Percentiles rank a stretch among this genome's conserved stretches.
Evolutionary conservation across 2,888 invertebrate genomes (phyloP).

Genomic region (Hyposoter didymator): DNA sequence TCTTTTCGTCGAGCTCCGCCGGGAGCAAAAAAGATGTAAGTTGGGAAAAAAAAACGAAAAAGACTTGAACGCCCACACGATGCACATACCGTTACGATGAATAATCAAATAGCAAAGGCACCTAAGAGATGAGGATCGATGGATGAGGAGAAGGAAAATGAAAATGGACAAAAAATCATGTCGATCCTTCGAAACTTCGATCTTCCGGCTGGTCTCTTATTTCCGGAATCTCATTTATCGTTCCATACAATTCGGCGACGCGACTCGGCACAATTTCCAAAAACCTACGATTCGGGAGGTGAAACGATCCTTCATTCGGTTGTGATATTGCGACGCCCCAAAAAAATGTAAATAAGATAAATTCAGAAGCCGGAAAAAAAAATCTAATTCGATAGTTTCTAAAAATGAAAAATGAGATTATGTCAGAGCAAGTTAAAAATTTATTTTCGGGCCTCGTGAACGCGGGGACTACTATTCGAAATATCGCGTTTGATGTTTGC

Average conservation of each 20-base stretch:
- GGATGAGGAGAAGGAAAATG: not conserved
- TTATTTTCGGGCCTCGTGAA: constrained; percentile 61
- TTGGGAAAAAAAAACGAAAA: constrained; percentile 45
- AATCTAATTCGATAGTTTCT: not conserved
- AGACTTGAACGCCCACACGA: constrained; percentile 79
- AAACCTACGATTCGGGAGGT: not conserved
- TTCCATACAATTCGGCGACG: not conserved
- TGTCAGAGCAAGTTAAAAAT: constrained; percentile 51
- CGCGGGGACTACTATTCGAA: constrained; percentile 53
- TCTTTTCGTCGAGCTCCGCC: constrained; percentile 62
- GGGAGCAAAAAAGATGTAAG: constrained; percentile 60
- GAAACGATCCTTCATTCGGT: not conserved
- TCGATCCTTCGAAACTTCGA: not conserved
- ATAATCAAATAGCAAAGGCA: constrained; percentile 79
- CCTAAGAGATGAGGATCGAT: constrained; percentile 57
- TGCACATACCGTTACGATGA: constrained; percentile 83
- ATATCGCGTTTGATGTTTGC: constrained; percentile 67
- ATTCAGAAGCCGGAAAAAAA: constrained; percentile 5
- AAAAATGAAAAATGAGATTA: constrained; percentile 50
- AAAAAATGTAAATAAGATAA: constrained; percentile 1
- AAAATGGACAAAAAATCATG: not conserved
- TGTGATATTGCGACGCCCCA: not conserved
- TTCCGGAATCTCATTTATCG: not conserved
- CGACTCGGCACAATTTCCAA: not conserved
- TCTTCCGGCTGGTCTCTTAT: not conserved